Evolutionary conservation across 2,113 vertebrate genomes (phyloP), one percentile per base, ranked within the genome.

Genomic region (Cyanistes caeruleus): DNA sequence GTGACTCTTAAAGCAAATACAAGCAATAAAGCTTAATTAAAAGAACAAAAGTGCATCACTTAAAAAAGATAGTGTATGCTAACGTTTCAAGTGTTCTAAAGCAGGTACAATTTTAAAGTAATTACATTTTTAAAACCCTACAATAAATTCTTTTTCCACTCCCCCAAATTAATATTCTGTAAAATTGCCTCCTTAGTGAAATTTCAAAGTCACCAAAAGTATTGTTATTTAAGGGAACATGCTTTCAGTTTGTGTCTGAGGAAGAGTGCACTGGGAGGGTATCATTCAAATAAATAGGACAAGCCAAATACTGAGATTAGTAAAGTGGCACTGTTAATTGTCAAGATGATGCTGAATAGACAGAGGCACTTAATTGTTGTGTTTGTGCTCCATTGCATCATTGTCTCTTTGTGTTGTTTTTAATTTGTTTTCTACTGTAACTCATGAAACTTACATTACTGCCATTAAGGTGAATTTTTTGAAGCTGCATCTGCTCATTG

Each of bases 361-460:
- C 81, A 77, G 75, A 82, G 87, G 25, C 69, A 88, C 43, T 88
- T 96, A 93, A 95, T 93, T 95, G 90, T 92, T 79, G 76, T 93
- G 64, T 95, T 96, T 97, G 89, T 94, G 92, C 84, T 78, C 84
- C 93, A 89, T 60, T 95, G 90, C 92, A 77, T 96, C 94, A 90
- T 85, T 96, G 95, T 91, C 86, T 96, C 83, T 92, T 96, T 81
- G 56, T 94, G 84, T 95, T 97, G 95, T 93, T 96, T 94, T 95
- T 96, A 97, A 97, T 97, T 97, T 97, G 92, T 84, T 94, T 97
- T 96, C 94, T 97, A 94, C 94, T 95, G 73, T 96, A 97, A 95
- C 84, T 96, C 96, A 93, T 96, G 90, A 96, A 97, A 96, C 85
- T 89, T 97, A 51, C 81, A 96, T 93, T 94, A 91, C 86, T 96